Conservation (phyloP, 2,888 invertebrate species). For the Bembecia ichneumoniformis region DNA sequence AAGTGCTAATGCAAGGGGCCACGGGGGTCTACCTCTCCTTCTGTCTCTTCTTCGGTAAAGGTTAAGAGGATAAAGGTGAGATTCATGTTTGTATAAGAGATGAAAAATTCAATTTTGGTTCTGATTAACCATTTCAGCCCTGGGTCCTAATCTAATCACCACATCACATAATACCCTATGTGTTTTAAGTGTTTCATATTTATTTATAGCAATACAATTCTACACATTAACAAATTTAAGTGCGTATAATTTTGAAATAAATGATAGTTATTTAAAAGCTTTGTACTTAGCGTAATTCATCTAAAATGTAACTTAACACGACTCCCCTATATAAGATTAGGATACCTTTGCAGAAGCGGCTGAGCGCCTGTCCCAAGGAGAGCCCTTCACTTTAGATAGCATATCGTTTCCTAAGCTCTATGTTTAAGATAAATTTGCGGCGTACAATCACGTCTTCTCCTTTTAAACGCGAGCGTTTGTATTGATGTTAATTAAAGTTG, state of each 20-base stretch:
- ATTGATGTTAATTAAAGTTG: conserved; percentile 48
- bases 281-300: neutral
- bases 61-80: too few species aligned
- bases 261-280: neutral
- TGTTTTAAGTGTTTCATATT: too few species aligned
- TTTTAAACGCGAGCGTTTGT: conserved; percentile 28
- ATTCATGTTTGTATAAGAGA: too few species aligned
- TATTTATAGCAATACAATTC: too few species aligned
- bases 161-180: too few species aligned
- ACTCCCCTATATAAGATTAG: neutral
- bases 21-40: too few species aligned
- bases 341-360: conserved; percentile 9
- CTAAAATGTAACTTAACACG: neutral
- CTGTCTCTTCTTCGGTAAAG: too few species aligned
- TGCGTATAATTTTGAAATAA: neutral
- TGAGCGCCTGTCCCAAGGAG: conserved; percentile 18
- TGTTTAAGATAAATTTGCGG: conserved; percentile 34
- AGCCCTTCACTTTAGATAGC: conserved; percentile 27
- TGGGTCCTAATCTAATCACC: too few species aligned
- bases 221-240: neutral
- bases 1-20: too few species aligned
- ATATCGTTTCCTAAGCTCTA: conserved; percentile 27
- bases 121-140: too few species aligned
- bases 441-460: conserved; percentile 36
- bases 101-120: too few species aligned